A percentile compares a stretch with the other conserved stretches of the same genome.
Evolutionary conservation across 2,113 vertebrate genomes (phyloP).

Genomic region (Podarcis muralis): DNA sequence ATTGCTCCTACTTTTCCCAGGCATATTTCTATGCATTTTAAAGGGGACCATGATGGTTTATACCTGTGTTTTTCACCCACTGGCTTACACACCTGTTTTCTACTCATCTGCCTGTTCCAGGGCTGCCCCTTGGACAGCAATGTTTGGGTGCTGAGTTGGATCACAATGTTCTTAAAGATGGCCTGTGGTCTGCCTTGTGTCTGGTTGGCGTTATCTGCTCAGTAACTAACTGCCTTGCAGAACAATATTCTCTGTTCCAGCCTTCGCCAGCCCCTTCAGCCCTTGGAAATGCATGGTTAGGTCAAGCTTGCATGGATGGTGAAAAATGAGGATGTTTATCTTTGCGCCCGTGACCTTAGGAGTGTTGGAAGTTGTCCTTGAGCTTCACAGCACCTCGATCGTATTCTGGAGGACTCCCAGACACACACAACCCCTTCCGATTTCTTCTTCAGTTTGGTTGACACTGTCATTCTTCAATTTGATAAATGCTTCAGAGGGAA

Average conservation of each 20-base stretch:
- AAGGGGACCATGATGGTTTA: background rate
- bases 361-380: slow-evolving; percentile 63
- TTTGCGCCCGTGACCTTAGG: slow-evolving; percentile 56
- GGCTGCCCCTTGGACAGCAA: slow-evolving; percentile 46
- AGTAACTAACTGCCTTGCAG: slow-evolving; percentile 60
- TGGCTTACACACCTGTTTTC: too few relatives aligned
- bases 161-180: slow-evolving; percentile 72
- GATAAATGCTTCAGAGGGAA: slow-evolving; percentile 48
- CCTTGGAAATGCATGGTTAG: accelerated
- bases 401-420: background rate
- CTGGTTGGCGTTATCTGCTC: slow-evolving; percentile 67
- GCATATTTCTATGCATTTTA: background rate
- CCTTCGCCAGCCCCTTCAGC: slow-evolving; percentile 21
- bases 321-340: slow-evolving; percentile 58
- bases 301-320: slow-evolving; percentile 23
- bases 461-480: slow-evolving; percentile 71
- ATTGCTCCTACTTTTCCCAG: background rate
- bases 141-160: slow-evolving; percentile 75
- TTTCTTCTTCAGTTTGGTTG: slow-evolving; percentile 30
- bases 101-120: background rate
- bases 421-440: background rate
- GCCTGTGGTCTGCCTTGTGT: slow-evolving; percentile 51
- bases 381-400: background rate
- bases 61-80: too few relatives aligned
- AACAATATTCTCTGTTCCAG: slow-evolving; percentile 57